Percentiles rank a stretch among this genome's conserved stretches.
Conservation (phyloP, 2,888 invertebrate species). For the Nycteola revayana region DNA sequence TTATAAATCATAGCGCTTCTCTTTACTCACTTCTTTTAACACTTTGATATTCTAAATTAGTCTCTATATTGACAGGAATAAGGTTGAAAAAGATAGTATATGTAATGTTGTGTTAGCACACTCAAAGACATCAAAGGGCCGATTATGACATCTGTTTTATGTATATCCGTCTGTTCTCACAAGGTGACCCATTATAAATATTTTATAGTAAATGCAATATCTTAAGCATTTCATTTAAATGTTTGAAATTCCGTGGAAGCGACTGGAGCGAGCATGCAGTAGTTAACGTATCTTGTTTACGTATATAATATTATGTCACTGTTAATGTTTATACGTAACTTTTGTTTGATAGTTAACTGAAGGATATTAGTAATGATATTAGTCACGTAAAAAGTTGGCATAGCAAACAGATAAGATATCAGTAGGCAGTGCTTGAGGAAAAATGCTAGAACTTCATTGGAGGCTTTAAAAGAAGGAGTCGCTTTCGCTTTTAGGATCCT, state of each 20-base stretch:
- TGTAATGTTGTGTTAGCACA: slow-evolving; percentile 19
- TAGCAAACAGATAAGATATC: too few relatives aligned
- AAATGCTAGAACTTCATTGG: too few relatives aligned
- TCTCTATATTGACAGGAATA: background rate
- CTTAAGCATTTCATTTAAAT: slow-evolving; percentile 20
- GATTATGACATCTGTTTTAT: slow-evolving; percentile 51
- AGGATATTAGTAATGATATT: too few relatives aligned
- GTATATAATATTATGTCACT: too few relatives aligned
- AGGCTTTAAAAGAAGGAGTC: too few relatives aligned
- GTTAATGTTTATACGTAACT: too few relatives aligned
- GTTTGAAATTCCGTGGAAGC: slow-evolving; percentile 17
- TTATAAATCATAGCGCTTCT: slow-evolving; percentile 53
- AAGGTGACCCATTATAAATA: slow-evolving; percentile 37
- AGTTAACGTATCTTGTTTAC: too few relatives aligned
- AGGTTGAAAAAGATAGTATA: background rate
- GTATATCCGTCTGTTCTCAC: slow-evolving; percentile 37
- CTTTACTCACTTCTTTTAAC: slow-evolving; percentile 5
- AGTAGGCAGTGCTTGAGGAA: too few relatives aligned
- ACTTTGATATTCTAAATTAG: slow-evolving; percentile 1
- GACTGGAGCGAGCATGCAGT: too few relatives aligned
- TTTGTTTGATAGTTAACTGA: too few relatives aligned
- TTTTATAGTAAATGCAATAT: slow-evolving; percentile 30
- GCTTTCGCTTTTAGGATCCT: too few relatives aligned
- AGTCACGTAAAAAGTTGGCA: too few relatives aligned
- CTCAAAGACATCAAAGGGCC: slow-evolving; percentile 42